These are phyloP conservation scores for Vanessa atalanta DNA, from an alignment of 1,140 invertebrate species.

Conservation along the genomic window DNA sequence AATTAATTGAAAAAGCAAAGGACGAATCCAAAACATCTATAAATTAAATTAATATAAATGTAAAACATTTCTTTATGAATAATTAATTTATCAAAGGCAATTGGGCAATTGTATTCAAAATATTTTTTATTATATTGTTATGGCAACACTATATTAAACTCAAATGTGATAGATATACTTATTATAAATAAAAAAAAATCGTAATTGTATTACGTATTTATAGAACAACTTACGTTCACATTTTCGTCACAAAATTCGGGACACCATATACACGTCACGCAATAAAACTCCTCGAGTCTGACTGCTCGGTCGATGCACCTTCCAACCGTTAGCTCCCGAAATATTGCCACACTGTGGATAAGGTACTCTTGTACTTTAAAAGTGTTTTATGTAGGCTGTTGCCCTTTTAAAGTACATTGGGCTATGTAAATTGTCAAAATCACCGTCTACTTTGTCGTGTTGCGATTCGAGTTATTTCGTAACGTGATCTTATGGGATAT, in stretches of 20 bases:
- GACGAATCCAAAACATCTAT: too few relatives aligned
- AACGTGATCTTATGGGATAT: too few relatives aligned
- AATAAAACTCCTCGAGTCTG: constrained; percentile 41
- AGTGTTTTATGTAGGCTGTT: constrained; percentile 29
- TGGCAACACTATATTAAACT: too few relatives aligned
- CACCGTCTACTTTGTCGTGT: neutral
- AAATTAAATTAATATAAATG: too few relatives aligned
- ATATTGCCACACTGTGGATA: constrained; percentile 57
- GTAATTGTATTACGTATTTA: neutral
- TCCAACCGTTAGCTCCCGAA: constrained; percentile 70
- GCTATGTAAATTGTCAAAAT: constrained; percentile 4
- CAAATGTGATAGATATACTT: neutral
- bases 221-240: constrained; percentile 44
- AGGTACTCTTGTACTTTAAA: constrained; percentile 33
- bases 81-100: too few relatives aligned
- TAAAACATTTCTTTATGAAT: too few relatives aligned
- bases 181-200: neutral
- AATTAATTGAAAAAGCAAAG: too few relatives aligned
- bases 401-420: constrained; percentile 30
- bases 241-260: constrained; percentile 41
- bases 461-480: neutral
- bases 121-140: too few relatives aligned
- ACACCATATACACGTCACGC: constrained; percentile 50
- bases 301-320: constrained; percentile 65
- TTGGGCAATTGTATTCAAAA: too few relatives aligned